Evolutionary conservation across 2,888 invertebrate genomes (phyloP), one percentile per base, ranked within the genome.

Genomic region (Vesta saturnalis): DNA sequence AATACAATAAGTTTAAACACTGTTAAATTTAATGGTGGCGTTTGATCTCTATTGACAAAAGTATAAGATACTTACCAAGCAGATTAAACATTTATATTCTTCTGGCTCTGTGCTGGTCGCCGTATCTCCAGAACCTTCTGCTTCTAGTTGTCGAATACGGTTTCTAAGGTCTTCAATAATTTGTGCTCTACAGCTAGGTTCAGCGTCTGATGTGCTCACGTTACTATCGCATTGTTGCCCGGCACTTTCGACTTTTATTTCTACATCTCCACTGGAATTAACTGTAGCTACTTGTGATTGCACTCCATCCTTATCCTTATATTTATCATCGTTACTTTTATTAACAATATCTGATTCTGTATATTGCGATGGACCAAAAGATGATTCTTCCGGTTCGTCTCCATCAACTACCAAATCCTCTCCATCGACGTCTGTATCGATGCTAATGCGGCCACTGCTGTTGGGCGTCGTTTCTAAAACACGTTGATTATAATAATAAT

Each of bases 81-180:
- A 92, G 82, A 92, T 91, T 81, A 91, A 87, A 86, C 92, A 92
- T 83, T 90, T 90, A 83, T 89, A 88, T 74, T 88, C 87, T 79
- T 88, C 88, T 74, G 85, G 82, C 79, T 85, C 78, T 14, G 78
- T 78, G 55, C 76, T 78, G 19, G 81, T 79, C 14, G 77, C 75
- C 56, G 79, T 78, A 71, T 81, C 81, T 18, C 75, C 78, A 19
- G 77, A 77, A 64, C 83, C 83, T 76, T 86, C 85, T 18, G 83
- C 84, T 79, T 88, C 89, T 65, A 88, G 79, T 77, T 89, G 87
- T 73, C 86, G 84, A 70, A 89, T 87, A 76, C 86, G 84, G 75
- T 84, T 85, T 74, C 88, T 86, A 52, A 89, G 80, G 71, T 89
- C 88, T 76, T 89, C 88, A 55, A 89, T 87, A 74, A 85, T 80